These are phyloP conservation scores for Drosophila ustulata DNA, from an alignment of 2,888 invertebrate genomes.

Conservation along the genomic window DNA sequence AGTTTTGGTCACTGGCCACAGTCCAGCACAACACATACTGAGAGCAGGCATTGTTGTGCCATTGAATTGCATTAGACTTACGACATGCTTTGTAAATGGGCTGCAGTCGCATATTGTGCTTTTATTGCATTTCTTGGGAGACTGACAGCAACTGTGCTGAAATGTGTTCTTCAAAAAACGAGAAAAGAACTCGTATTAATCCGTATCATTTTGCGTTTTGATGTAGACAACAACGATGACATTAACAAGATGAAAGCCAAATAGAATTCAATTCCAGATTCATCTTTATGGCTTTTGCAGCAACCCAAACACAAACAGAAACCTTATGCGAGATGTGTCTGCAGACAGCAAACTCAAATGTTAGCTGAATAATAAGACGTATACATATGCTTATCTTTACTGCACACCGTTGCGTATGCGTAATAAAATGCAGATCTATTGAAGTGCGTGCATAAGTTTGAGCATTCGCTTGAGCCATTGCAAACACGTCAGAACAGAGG, in stretches of 20 bases:
- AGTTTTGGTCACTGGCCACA: neutral
- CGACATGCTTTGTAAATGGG: constrained; percentile 21
- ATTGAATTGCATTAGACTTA: constrained; percentile 51
- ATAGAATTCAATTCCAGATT: neutral
- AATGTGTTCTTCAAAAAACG: constrained; percentile 4
- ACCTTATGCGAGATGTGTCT: neutral
- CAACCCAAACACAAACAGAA: neutral
- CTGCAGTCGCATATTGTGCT: constrained; percentile 35
- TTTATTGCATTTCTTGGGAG: constrained; percentile 39
- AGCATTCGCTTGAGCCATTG: constrained; percentile 30
- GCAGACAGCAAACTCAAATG: neutral
- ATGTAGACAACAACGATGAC: constrained; percentile 16
- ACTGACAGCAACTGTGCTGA: neutral
- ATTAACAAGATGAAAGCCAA: neutral
- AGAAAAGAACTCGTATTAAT: constrained; percentile 11
- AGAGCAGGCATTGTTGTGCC: constrained; percentile 34
- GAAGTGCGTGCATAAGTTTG: constrained; percentile 64
- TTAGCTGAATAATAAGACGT: neutral
- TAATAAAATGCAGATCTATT: constrained; percentile 49
- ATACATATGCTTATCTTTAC: neutral
- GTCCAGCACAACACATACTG: neutral
- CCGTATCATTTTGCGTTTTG: constrained; percentile 8
- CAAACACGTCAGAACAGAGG: constrained; percentile 46
- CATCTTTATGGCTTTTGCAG: too few species aligned
- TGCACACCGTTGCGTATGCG: constrained; percentile 51